A percentile compares a stretch with the other conserved stretches of the same genome.
Conservation (phyloP, 2,113 vertebrate genomes). For the Microtus montanus region DNA sequence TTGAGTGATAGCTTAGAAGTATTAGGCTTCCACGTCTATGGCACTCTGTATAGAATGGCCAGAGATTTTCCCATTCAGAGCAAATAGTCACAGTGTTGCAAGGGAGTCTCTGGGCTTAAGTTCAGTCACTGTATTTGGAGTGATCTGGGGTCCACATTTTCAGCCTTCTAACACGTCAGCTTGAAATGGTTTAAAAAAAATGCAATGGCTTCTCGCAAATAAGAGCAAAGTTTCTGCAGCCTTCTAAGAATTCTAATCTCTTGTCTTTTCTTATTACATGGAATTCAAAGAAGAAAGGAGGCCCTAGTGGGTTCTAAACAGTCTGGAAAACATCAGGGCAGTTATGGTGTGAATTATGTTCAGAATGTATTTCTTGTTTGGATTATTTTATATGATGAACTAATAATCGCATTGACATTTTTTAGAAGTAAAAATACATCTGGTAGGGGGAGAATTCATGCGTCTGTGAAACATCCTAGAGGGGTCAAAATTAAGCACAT, state of each 20-base stretch:
- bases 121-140: slow-evolving; percentile 37
- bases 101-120: slow-evolving; percentile 13
- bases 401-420: slow-evolving; percentile 79
- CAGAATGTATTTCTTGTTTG: background rate
- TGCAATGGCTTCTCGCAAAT: slow-evolving; percentile 47
- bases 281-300: slow-evolving; percentile 69
- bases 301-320: slow-evolving; percentile 36
- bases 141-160: background rate
- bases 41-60: background rate
- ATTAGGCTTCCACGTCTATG: background rate
- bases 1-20: background rate
- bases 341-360: slow-evolving; percentile 9
- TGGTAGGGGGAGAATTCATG: background rate
- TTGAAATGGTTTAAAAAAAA: slow-evolving; percentile 34
- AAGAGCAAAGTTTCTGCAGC: background rate
- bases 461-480: slow-evolving; percentile 35
- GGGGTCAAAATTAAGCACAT: slow-evolving; percentile 56
- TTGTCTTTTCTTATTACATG: slow-evolving; percentile 73
- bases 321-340: slow-evolving; percentile 73
- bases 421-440: slow-evolving; percentile 63
- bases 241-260: slow-evolving; percentile 68
- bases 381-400: slow-evolving; percentile 53
- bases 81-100: slow-evolving; percentile 4
- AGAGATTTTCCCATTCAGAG: background rate
- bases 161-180: slow-evolving; percentile 49